These are phyloP conservation scores for Meloe dianella DNA, from an alignment of 2,888 invertebrate genomes.

Conservation along the genomic window DNA sequence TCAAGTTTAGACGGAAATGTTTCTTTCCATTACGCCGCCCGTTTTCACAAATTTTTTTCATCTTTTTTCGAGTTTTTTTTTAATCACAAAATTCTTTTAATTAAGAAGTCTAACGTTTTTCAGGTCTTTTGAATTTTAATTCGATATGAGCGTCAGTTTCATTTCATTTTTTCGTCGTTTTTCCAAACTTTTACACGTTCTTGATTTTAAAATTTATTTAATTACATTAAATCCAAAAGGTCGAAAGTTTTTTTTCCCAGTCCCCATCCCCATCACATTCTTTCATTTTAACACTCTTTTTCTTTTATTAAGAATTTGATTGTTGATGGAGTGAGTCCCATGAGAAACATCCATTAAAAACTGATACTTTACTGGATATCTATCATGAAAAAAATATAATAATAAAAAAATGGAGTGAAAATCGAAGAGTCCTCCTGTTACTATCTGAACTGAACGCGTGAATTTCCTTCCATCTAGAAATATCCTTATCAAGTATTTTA, in stretches of 20 bases:
- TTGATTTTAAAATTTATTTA: constrained; percentile 46
- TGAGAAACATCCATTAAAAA: constrained; percentile 9
- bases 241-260: constrained; percentile 14
- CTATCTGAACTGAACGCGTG: not conserved
- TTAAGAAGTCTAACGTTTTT: constrained; percentile 41
- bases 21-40: constrained; percentile 11
- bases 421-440: not conserved
- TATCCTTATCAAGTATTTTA: constrained; percentile 33
- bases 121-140: constrained; percentile 47
- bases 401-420: not conserved
- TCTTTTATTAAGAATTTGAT: not conserved
- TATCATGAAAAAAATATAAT: not conserved
- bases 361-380: not conserved
- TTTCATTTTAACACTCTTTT: not conserved
- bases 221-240: constrained; percentile 31
- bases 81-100: constrained; percentile 45
- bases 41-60: not conserved
- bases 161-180: constrained; percentile 22
- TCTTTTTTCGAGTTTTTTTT: constrained; percentile 33
- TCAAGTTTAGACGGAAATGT: constrained; percentile 32
- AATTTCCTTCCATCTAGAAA: constrained; percentile 19
- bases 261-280: too few species aligned
- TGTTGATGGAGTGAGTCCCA: not conserved
- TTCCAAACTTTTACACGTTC: constrained; percentile 44
- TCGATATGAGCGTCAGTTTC: constrained; percentile 33